Base-by-base conservation (phyloP, 2,797 vertebrate species). In the Tapera naevia region DNA sequence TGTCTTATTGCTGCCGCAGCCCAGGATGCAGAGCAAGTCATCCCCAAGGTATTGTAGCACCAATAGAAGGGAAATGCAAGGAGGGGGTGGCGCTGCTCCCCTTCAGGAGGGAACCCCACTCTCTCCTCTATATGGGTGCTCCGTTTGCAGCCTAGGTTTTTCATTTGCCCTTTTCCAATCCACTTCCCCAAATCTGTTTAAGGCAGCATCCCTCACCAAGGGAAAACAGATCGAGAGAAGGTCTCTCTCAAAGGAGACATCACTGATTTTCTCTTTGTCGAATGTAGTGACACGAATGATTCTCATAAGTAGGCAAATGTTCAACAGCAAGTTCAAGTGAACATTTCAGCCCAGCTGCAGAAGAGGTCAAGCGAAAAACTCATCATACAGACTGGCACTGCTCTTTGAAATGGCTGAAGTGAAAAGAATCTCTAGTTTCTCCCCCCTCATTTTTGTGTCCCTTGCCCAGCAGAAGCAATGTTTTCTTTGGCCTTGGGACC, bases 61-160 rank as follows among this genome's bases (percentile, higher is more conserved):
- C 7, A 7, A 53, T 30, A 46, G 51, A 16, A 81, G 51, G n/a
- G 28, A 19, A 69, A 45, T 25, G 6, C 18, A n/a, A 50, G n/a
- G 24, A 41, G 7, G 10, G 28, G 28, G 17, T 33, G 74, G 19
- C 39, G 12, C n/a, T 6, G 16, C 39, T 67, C 11, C 28, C 33
- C 24, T 22, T 45, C 1, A 1, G 7, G 48, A 32, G 12, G 28
- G 27, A 28, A 62, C 28, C 24, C 35, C 46, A 35, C 41, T 41
- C 25, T 12, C 0, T 0, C 10, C 53, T 4, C n/a, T 45, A 17
- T 2, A 4, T 10, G 19, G 24, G 17, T 3, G 2, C 14, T 6
- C 19, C 25, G n/a, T 64, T 46, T 46, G n/a, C 21, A 57, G 57
- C 18, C 28, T 18, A 2, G 30, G 62, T 74, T 24, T 69, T 57